These are phyloP conservation scores for Perdita meconis DNA, from an alignment of 2,888 invertebrate genomes.

Conservation along the genomic window DNA sequence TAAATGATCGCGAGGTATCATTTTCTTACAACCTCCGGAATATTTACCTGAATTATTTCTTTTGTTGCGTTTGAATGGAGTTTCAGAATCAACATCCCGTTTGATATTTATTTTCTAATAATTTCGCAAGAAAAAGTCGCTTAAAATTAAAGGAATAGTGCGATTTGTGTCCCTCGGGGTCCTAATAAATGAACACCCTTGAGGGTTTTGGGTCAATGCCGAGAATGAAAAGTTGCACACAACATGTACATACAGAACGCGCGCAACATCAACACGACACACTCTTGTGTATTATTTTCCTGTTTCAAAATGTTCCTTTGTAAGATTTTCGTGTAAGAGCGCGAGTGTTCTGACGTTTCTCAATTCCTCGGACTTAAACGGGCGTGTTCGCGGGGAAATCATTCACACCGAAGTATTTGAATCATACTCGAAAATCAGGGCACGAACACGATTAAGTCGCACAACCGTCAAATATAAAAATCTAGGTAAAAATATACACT, in stretches of 20 bases:
- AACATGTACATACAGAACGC: constrained; percentile 20
- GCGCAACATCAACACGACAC: constrained; percentile 28
- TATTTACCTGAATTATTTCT: not conserved
- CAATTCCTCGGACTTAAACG: constrained; percentile 43
- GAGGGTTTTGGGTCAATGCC: not conserved
- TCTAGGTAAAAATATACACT: constrained; percentile 36
- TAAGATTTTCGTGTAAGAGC: not conserved
- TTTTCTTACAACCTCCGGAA: not conserved
- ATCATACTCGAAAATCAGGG: constrained; percentile 18
- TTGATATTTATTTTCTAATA: not conserved
- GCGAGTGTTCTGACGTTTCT: not conserved
- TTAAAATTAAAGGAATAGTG: constrained; percentile 15
- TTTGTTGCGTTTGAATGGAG: not conserved
- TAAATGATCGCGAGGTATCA: not conserved
- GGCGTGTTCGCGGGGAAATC: constrained; percentile 3
- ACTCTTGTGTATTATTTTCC: constrained; percentile 21
- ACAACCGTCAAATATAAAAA: constrained; percentile 25
- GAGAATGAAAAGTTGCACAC: constrained; percentile 3
- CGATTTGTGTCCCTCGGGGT: constrained; percentile 2
- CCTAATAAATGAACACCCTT: not conserved
- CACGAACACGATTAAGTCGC: not conserved
- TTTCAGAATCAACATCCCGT: not conserved
- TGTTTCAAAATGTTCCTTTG: not conserved
- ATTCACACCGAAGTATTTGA: not conserved
- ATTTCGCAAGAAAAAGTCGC: constrained; percentile 27